Base-by-base conservation (phyloP, 2,113 vertebrate genomes). In the Rhea americana region DNA sequence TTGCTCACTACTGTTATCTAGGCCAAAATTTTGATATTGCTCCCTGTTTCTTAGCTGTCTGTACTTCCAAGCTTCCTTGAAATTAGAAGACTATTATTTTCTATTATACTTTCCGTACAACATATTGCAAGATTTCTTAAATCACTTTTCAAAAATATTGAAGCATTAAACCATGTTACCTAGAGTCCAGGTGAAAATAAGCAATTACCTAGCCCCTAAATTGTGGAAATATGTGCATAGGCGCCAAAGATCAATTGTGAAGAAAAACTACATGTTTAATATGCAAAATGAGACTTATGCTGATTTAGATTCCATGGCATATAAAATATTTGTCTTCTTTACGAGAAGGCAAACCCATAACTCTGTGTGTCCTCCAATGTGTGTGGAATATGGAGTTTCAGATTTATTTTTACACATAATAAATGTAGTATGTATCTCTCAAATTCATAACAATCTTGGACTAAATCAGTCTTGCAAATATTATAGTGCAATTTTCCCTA, bases 381-480 rank as follows among this genome's bases (percentile, higher is more conserved):
- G 7, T 61, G n/a, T 78, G n/a, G 55, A 95, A 91, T 70, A 85
- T 3, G 4, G 13, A 75, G 20, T 30, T 80, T 58, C 58, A 94
- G 75, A 95, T 71, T 81, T 68, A 80, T 76, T 95, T 96, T 95
- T 68, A 43, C 43, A 35, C 47, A 87, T 87, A 91, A 68, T 32
- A 93, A 91, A 90, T 68, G 20, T 39, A 12, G 11, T 79, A 67
- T 73, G 67, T 85, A 32, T 87, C 8, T 32, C 71, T 74, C 93
- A 88, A 87, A 95, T 96, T 95, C 94, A 90, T 80, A 97, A 91
- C 66, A 94, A 84, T 94, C 94, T 83, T 91, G 76, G 67, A 82
- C 92, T 97, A 96, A 96, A 95, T 96, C 97, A 95, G 84, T 91
- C 90, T 95, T 97, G 75, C 63, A 90, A 51, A 95, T 96, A 91